Evolutionary conservation across 92 coral and sea anemone species (phyloP), one percentile per base, ranked within the genome.

Genomic region (Virgularia gustaviana): DNA sequence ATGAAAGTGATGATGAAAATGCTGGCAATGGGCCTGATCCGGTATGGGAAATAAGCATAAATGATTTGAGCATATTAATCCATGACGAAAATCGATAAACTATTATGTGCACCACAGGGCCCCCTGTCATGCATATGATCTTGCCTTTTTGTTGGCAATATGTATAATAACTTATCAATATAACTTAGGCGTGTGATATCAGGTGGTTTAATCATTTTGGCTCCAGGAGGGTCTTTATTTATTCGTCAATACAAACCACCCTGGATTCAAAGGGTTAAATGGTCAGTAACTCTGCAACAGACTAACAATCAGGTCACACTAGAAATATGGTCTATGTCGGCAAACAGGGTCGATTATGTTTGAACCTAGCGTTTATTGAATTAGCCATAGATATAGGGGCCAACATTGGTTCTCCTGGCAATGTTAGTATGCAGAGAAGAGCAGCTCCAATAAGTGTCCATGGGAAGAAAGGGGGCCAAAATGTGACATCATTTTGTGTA

Each of bases 1-100:
- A 2, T 4, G 75, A 77, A 6, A 71, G 51, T 0, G 90, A 90
- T 2, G 55, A 65, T 22, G 83, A 79, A n/a, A 83, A 44, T 18
- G 65, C 45, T 9, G 76, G 68, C 34, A 89, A 90, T 36, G 88
- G 80, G 32, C 97, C 90, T 28, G 85, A 90, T 53, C 91, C 89
- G 56, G 97, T 90, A 66, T 54, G 83, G 47, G 57, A n/a, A n/a
- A 60, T 35, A 15, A 60, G 10, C 28, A 20, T 51, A 24, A 45
- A 45, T 9, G 15, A 33, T 11, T 12, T 63, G 30, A 36, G 36
- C 5, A 36, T 15, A 61, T 35, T 58, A 58, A 5, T 39, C 45
- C 15, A 39, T 39, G 45, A 39, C 9, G 15, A 39, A 39, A 39
- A 15, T 39, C n/a, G n/a, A n/a, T n/a, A n/a, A n/a, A n/a, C n/a